These are phyloP conservation scores for Callospermophilus lateralis DNA, from an alignment of 2,113 vertebrate genomes.

Conservation along the genomic window DNA sequence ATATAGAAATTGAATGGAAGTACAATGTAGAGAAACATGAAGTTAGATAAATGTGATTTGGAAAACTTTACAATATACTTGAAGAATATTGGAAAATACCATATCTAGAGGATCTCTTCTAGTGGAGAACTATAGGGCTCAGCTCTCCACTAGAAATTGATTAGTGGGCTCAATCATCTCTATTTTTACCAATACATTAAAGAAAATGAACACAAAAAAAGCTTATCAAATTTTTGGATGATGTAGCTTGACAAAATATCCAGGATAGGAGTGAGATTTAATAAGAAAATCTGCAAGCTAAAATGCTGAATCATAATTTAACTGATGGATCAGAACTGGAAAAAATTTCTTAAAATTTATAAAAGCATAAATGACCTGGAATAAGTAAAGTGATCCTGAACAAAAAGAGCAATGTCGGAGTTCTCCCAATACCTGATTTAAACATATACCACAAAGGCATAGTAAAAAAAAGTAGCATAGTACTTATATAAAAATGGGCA, in stretches of 20 bases:
- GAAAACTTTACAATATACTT: background rate
- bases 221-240: conserved; percentile 42
- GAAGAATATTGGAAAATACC: background rate
- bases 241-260: background rate
- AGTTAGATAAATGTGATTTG: background rate
- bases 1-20: background rate
- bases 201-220: conserved; percentile 26
- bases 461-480: no score
- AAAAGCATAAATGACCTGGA: no score
- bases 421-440: no score
- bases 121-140: background rate
- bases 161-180: conserved; percentile 17
- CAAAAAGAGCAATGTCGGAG: no score
- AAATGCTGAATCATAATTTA: conserved; percentile 18
- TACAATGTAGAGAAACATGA: background rate
- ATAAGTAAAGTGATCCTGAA: no score
- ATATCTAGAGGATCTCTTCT: background rate
- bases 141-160: no score
- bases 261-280: background rate
- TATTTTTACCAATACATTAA: conserved; percentile 18
- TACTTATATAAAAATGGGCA: no score
- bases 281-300: background rate
- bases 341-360: no score
- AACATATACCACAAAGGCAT: no score
- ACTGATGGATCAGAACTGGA: background rate